These are phyloP conservation scores for Heliconius ismenius DNA, from an alignment of 2,888 invertebrate genomes.

Conservation along the genomic window DNA sequence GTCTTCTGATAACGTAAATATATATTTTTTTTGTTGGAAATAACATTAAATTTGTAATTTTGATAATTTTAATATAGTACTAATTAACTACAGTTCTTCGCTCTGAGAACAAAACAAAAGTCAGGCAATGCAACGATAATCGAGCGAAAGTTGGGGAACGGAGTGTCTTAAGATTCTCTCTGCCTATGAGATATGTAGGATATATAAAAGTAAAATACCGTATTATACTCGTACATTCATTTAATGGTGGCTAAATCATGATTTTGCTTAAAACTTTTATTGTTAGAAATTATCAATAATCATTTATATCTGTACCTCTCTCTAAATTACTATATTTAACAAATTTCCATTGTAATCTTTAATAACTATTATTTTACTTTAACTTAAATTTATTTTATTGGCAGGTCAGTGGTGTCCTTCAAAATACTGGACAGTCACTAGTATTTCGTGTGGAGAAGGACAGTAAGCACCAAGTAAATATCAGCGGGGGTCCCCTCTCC, in stretches of 20 bases:
- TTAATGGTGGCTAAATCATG: not conserved
- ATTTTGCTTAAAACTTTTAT: too few species aligned
- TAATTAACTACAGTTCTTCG: too few species aligned
- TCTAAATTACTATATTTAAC: too few species aligned
- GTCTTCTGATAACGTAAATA: not conserved
- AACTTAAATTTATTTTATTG: conserved; percentile 38
- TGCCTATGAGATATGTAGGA: too few species aligned
- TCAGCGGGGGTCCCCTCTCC: conserved; percentile 97
- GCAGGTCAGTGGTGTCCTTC: conserved; percentile 92
- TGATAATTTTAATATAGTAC: not conserved
- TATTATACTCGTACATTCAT: not conserved
- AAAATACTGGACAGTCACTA: conserved; percentile 96
- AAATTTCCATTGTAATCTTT: too few species aligned
- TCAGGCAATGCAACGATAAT: too few species aligned
- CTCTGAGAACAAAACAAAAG: too few species aligned
- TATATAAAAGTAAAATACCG: too few species aligned
- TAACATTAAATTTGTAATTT: not conserved
- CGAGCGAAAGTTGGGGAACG: too few species aligned
- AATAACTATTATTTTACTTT: not conserved
- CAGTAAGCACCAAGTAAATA: conserved; percentile 94
- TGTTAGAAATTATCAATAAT: too few species aligned
- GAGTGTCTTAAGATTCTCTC: too few species aligned
- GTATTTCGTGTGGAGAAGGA: conserved; percentile 95
- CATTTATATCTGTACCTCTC: too few species aligned
- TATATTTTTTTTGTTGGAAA: not conserved